Conservation (phyloP, 2,888 invertebrate genomes). For the Dolomedes plantarius region DNA sequence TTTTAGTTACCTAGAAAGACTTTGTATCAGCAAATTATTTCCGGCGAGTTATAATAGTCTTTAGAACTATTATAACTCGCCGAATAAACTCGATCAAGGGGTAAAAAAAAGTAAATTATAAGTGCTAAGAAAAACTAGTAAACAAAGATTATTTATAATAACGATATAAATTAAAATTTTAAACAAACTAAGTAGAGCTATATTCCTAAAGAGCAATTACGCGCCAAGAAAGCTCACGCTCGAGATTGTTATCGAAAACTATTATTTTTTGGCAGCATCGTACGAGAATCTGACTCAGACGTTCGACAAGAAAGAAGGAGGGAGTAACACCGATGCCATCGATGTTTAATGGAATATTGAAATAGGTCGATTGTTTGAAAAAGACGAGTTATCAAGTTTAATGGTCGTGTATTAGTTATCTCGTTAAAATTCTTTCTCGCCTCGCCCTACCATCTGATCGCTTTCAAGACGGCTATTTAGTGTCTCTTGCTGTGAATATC, state of each 20-base stretch:
- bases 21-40: too few relatives aligned
- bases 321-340: background rate
- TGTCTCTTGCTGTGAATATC: too few relatives aligned
- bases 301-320: background rate
- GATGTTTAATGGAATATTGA: background rate
- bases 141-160: background rate
- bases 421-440: constrained; percentile 15
- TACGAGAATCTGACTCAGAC: background rate
- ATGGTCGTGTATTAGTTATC: constrained; percentile 5
- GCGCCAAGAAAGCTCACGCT: background rate
- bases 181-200: background rate
- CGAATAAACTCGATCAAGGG: too few relatives aligned
- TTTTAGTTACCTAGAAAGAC: too few relatives aligned
- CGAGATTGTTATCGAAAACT: background rate
- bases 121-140: background rate
- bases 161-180: background rate
- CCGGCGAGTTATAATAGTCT: too few relatives aligned
- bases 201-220: background rate
- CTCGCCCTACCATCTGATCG: background rate
- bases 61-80: too few relatives aligned
- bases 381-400: constrained; percentile 6
- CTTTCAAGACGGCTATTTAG: background rate
- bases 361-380: constrained; percentile 12
- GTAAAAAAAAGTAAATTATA: too few relatives aligned
- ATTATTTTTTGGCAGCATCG: background rate